These are phyloP conservation scores for Saccostrea echinata DNA, from an alignment of 1,140 invertebrate genomes.

Conservation along the genomic window DNA sequence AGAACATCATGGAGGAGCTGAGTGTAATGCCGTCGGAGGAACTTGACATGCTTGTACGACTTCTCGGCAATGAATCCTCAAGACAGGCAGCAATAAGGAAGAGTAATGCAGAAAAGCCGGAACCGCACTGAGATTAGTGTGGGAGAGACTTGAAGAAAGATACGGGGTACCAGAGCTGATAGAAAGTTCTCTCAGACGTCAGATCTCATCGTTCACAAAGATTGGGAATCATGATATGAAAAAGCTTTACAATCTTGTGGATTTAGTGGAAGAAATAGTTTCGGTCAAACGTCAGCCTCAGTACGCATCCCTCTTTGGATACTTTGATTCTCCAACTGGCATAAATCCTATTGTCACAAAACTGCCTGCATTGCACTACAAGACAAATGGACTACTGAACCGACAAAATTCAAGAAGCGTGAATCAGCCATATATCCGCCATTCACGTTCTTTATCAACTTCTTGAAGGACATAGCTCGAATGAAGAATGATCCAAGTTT, in stretches of 20 bases:
- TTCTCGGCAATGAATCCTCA: slow-evolving; percentile 2
- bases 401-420: slow-evolving; percentile 48
- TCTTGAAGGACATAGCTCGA: slow-evolving; percentile 43
- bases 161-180: slow-evolving; percentile 55
- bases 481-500: slow-evolving; percentile 59
- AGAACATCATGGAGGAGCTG: slow-evolving; percentile 18
- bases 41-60: slow-evolving; percentile 15
- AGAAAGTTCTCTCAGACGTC: slow-evolving; percentile 46
- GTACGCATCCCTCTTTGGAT: slow-evolving; percentile 39
- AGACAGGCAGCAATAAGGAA: slow-evolving; percentile 31
- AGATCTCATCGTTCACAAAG: slow-evolving; percentile 45
- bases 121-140: slow-evolving; percentile 36
- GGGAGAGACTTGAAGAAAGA: slow-evolving; percentile 52
- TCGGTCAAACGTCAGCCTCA: slow-evolving; percentile 44
- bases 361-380: slow-evolving; percentile 49
- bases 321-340: slow-evolving; percentile 54
- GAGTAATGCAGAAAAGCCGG: slow-evolving; percentile 24
- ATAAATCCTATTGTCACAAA: slow-evolving; percentile 49
- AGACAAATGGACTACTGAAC: slow-evolving; percentile 49
- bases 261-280: slow-evolving; percentile 48
- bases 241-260: slow-evolving; percentile 47
- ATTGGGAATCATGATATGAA: slow-evolving; percentile 42
- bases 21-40: slow-evolving; percentile 34
- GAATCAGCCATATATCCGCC: slow-evolving; percentile 46
- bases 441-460: slow-evolving; percentile 50